Evolutionary conservation across 1,140 invertebrate species (phyloP).

Genomic region (Vollenhovia emeryi): DNA sequence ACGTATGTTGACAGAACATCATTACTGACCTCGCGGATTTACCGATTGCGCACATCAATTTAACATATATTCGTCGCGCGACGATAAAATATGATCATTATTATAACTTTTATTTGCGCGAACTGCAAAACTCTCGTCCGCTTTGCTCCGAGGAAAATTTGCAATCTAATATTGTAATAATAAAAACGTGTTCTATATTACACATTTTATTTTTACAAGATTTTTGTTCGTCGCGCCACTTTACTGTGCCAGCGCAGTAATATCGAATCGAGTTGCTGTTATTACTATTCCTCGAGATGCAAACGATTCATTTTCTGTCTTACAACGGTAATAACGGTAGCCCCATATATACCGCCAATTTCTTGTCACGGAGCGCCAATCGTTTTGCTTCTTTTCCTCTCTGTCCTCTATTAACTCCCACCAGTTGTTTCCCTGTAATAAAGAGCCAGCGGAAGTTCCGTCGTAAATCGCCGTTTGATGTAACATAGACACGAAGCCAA

Average conservation of each 20-base stretch:
- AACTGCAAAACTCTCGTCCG: not conserved
- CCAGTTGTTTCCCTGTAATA: slow-evolving; percentile 18
- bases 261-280: not conserved
- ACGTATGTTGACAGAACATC: not conserved
- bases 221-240: not conserved
- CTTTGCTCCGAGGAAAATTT: not conserved
- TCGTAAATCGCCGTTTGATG: slow-evolving; percentile 59
- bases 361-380: slow-evolving; percentile 1
- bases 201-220: slow-evolving; percentile 1
- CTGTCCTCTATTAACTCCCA: not conserved
- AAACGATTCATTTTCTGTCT: not conserved
- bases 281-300: not conserved
- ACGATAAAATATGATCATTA: slow-evolving; percentile 9
- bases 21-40: not conserved
- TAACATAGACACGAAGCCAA: slow-evolving; percentile 66
- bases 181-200: not conserved
- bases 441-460: slow-evolving; percentile 10
- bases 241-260: not conserved
- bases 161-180: not conserved
- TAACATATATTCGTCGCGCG: not conserved
- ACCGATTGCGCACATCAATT: not conserved
- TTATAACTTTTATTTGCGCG: not conserved
- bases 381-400: not conserved
- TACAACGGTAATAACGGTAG: slow-evolving; percentile 24
- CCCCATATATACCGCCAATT: not conserved